A percentile compares a stretch with the other conserved stretches of the same genome.
These are phyloP conservation scores for Nothura maculosa DNA, from an alignment of 2,797 vertebrate genomes.

Conservation along the genomic window DNA sequence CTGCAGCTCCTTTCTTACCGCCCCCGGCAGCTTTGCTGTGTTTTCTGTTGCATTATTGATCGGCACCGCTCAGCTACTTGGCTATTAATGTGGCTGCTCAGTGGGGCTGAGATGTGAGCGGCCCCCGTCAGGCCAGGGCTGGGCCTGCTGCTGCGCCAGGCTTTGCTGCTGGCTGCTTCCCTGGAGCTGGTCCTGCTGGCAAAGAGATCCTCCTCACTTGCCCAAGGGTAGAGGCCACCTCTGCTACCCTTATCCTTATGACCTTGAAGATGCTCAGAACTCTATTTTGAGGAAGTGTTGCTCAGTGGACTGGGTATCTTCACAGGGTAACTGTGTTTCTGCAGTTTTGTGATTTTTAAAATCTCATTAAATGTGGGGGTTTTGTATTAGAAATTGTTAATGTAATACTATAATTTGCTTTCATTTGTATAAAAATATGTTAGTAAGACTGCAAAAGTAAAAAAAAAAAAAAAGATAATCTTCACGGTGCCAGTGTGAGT, in stretches of 20 bases:
- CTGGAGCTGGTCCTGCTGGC: background rate
- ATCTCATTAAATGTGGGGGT: conserved; percentile 54
- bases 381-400: conserved; percentile 77
- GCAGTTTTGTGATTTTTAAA: conserved; percentile 69
- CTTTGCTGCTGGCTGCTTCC: conserved; percentile 14
- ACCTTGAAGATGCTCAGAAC: conserved; percentile 46
- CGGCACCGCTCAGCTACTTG: background rate
- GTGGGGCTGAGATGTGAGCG: background rate
- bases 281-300: conserved; percentile 52
- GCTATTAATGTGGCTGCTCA: rapidly evolving
- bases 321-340: conserved; percentile 58
- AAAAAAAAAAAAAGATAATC: conserved; percentile 4
- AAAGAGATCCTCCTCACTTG: conserved; percentile 25
- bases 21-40: background rate
- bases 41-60: background rate
- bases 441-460: conserved; percentile 41
- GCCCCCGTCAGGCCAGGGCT: background rate
- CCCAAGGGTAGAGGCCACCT: conserved; percentile 29
- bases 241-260: conserved; percentile 5
- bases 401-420: conserved; percentile 73
- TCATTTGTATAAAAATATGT: conserved; percentile 75
- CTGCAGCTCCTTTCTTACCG: background rate
- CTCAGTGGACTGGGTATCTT: conserved; percentile 63
- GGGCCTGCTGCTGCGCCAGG: background rate
- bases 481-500: background rate